Conservation (phyloP, 2,888 invertebrate genomes). For the Oscheius sp. region DNA sequence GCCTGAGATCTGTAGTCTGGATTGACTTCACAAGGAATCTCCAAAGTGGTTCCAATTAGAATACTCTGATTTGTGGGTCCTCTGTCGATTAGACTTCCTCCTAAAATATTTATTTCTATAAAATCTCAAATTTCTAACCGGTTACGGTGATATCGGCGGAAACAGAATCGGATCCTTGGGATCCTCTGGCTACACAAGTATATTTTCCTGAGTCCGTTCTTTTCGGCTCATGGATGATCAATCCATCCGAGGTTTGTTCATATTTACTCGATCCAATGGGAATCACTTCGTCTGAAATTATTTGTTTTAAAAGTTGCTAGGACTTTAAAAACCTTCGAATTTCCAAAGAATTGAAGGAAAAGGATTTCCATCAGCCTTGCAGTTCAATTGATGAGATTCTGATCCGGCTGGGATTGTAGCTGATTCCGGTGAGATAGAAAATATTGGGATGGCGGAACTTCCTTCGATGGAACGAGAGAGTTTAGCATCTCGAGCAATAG, state of each 20-base stretch:
- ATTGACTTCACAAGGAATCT: constrained; percentile 90
- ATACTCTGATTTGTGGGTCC: constrained; percentile 77
- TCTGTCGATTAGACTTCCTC: constrained; percentile 84
- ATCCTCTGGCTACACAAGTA: constrained; percentile 73
- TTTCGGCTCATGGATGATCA: constrained; percentile 49
- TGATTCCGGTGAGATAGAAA: constrained; percentile 80
- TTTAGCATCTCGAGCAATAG: constrained; percentile 8
- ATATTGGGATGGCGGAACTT: not conserved
- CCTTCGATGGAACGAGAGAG: not conserved
- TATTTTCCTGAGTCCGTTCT: constrained; percentile 71
- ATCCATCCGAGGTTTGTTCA: constrained; percentile 15
- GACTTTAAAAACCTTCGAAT: constrained; percentile 83
- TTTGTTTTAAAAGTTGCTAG: not conserved
- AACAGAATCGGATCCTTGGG: constrained; percentile 69
- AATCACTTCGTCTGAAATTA: constrained; percentile 20
- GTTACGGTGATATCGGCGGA: constrained; percentile 52
- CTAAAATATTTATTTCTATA: constrained; percentile 73
- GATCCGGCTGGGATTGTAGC: constrained; percentile 89
- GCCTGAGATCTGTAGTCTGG: constrained; percentile 78
- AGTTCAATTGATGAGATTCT: constrained; percentile 83
- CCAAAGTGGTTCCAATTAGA: constrained; percentile 89
- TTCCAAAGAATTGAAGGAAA: constrained; percentile 90
- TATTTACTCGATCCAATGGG: constrained; percentile 5
- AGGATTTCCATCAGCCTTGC: constrained; percentile 89
- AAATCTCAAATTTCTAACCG: not conserved